phyloP scores from a whole-genome alignment of 2,113 vertebrate genomes.

The Poeciliopsis retropinna region DNA sequence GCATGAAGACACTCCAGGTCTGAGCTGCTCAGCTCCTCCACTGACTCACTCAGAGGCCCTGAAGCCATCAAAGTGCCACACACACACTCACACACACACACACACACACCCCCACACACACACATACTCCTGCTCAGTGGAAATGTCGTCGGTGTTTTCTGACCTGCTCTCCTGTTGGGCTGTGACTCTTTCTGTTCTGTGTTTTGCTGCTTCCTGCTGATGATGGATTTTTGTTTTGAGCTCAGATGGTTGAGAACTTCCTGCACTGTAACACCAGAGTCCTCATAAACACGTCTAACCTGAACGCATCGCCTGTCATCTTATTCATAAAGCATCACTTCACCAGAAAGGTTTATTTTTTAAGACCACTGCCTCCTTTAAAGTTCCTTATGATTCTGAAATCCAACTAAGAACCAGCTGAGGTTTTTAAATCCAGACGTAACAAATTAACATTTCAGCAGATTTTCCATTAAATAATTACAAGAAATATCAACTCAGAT shows the following conservation, averaged over 20 bases:
- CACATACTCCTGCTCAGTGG: constrained; percentile 15
- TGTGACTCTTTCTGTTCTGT: constrained; percentile 61
- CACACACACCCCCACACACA: constrained; percentile 46
- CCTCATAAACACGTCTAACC: background rate
- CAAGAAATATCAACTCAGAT: too few species aligned
- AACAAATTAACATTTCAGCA: background rate
- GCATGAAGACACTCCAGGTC: constrained; percentile 25
- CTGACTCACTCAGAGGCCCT: constrained; percentile 6
- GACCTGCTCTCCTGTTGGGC: constrained; percentile 40
- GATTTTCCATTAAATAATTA: background rate
- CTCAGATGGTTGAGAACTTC: constrained; percentile 1
- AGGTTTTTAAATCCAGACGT: too few species aligned
- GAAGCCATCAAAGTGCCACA: constrained; percentile 52
- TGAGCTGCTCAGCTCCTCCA: background rate
- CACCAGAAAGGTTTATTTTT: background rate
- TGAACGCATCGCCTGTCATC: background rate
- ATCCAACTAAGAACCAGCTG: too few species aligned
- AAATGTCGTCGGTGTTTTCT: constrained; percentile 40
- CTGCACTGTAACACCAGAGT: background rate
- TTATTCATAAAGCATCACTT: background rate
- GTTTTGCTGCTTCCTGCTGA: constrained; percentile 60
- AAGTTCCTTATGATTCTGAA: background rate
- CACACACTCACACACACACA: constrained; percentile 37
- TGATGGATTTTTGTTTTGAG: constrained; percentile 56
- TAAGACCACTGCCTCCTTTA: background rate